A percentile compares a stretch with the other conserved stretches of the same genome.
These are phyloP conservation scores for Alviniconcha marisindica DNA, from an alignment of 1,140 invertebrate genomes.

Conservation along the genomic window DNA sequence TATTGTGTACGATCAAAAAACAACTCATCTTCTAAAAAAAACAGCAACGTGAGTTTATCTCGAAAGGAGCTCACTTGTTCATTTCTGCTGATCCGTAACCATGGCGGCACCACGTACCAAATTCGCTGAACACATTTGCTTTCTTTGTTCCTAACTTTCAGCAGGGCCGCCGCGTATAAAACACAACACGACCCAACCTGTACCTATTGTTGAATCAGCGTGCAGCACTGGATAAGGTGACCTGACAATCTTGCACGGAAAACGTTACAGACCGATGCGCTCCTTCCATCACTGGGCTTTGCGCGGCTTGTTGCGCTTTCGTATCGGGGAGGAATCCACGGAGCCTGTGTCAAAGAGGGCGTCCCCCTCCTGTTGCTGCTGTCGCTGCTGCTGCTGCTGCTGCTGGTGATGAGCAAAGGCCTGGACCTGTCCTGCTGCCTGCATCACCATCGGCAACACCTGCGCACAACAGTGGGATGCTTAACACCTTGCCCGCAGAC, in stretches of 20 bases:
- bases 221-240: not conserved
- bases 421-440: slow-evolving; percentile 23
- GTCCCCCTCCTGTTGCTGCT: slow-evolving; percentile 11
- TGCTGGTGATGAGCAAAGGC: slow-evolving; percentile 22
- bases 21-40: too few relatives aligned
- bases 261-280: too few relatives aligned
- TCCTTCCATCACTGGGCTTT: slow-evolving; percentile 42
- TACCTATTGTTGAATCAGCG: not conserved
- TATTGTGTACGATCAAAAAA: too few relatives aligned
- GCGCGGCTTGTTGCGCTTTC: slow-evolving; percentile 28
- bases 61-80: too few relatives aligned
- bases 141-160: not conserved
- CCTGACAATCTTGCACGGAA: too few relatives aligned
- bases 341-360: not conserved
- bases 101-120: too few relatives aligned
- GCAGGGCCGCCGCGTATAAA: not conserved
- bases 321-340: slow-evolving; percentile 11
- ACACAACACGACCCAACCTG: not conserved
- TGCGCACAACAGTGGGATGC: not conserved
- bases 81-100: too few relatives aligned
- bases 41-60: too few relatives aligned
- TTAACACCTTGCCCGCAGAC: too few relatives aligned
- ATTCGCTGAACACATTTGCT: not conserved
- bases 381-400: slow-evolving; percentile 11
- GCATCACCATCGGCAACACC: slow-evolving; percentile 13